Evolutionary conservation across 2,888 invertebrate genomes (phyloP).

Genomic region (Drosophila macrospina): DNA sequence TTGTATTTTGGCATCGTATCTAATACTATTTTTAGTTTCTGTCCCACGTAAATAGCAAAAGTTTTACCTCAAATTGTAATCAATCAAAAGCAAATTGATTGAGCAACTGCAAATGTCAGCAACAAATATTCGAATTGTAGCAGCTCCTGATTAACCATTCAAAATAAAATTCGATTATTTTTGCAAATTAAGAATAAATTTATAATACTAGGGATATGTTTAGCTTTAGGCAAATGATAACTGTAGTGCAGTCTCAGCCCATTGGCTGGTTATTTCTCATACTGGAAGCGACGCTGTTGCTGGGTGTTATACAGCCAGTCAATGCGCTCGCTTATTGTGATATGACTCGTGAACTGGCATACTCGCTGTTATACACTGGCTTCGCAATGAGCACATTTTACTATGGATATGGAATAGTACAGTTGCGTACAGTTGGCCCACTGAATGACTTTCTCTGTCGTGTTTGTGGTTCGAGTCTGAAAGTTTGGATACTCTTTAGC

Average conservation of each 20-base stretch:
- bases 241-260: constrained; percentile 1
- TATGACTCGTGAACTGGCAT: constrained; percentile 7
- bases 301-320: constrained; percentile 32
- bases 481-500: constrained; percentile 42
- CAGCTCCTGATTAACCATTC: constrained; percentile 23
- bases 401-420: constrained; percentile 60
- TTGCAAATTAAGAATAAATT: not conserved
- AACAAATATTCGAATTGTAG: constrained; percentile 22
- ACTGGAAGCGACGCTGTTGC: constrained; percentile 31
- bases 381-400: constrained; percentile 33
- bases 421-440: constrained; percentile 5
- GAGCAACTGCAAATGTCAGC: not conserved
- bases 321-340: not conserved
- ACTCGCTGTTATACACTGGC: constrained; percentile 39
- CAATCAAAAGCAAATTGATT: constrained; percentile 31
- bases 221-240: not conserved
- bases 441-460: constrained; percentile 19
- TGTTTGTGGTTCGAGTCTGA: constrained; percentile 34
- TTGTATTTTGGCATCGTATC: not conserved
- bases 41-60: not conserved
- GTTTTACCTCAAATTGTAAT: constrained; percentile 12
- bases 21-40: not conserved
- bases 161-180: not conserved
- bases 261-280: constrained; percentile 24
- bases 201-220: not conserved